Evolutionary conservation across 1,140 invertebrate species (phyloP), one percentile per base, ranked within the genome.

Genomic region (Drosophila lini): DNA sequence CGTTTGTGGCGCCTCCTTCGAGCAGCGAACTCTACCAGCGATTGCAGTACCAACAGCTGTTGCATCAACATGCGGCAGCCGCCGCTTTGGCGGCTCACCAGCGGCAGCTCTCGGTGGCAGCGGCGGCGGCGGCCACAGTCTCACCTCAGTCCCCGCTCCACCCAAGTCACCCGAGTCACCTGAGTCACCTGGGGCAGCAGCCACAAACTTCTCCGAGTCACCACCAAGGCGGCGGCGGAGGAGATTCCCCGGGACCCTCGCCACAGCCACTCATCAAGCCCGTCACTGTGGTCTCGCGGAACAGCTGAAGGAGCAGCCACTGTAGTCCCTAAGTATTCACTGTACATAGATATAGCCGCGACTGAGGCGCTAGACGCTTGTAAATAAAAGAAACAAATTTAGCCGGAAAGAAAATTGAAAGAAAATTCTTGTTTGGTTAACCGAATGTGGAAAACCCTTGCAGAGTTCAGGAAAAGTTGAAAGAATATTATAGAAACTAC

Each of bases 211-310:
- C 83, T 65, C 91, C 83, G 53, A 67, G 48, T 41, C 80, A 84
- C 80, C 70, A 40, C 10, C 82, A 71, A 3, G 65, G 64, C 5
- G 47, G 71, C 16, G 34, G 48, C 0, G 25, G 80, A 15, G 65
- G 75, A 8, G 69, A 61, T 5, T 88, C 83, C 0, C 82, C 81
- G 6, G 82, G 74, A 11, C 61, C 93, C 93, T 62, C 92, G 19
- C 82, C 83, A 36, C 81, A 62, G 40, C 65, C 90, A 22, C 84
- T 93, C 45, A 93, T 92, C 78, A 94, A 94, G 80, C 93, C 93
- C 19, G 92, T 94, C 36, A 93, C 93, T 31, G 93, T 94, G 28
- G 91, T 94, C 47, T 93, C 92, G 8, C 92, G 93, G 67, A 93
- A 93, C 65, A 93, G 93, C 91, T 94, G 89, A 93, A 91, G 16